phyloP scores from a whole-genome alignment of 1,140 invertebrate species.

The Drosophila nasuta region DNA sequence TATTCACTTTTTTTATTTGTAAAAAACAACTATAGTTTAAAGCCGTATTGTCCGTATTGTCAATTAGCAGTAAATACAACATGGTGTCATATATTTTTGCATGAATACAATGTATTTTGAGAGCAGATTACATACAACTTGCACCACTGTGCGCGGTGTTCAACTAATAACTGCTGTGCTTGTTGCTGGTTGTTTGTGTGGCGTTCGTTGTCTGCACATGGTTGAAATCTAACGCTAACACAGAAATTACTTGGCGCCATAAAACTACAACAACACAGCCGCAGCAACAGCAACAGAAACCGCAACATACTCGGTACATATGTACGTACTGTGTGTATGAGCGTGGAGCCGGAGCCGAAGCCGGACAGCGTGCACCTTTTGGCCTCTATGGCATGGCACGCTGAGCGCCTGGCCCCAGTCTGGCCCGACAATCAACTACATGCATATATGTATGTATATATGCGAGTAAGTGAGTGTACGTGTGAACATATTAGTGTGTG shows the following conservation, averaged over 20 bases:
- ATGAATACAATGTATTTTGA: not conserved
- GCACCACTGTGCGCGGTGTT: slow-evolving; percentile 54
- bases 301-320: slow-evolving; percentile 28
- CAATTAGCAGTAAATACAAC: too few species aligned
- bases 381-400: slow-evolving; percentile 71
- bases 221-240: slow-evolving; percentile 74
- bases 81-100: too few species aligned
- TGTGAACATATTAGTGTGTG: slow-evolving; percentile 32
- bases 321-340: slow-evolving; percentile 11
- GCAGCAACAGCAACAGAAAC: slow-evolving; percentile 24
- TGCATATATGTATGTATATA: not conserved
- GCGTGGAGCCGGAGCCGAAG: slow-evolving; percentile 27
- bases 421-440: slow-evolving; percentile 53
- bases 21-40: too few species aligned
- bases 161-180: slow-evolving; percentile 65
- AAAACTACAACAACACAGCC: slow-evolving; percentile 39
- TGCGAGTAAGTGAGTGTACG: slow-evolving; percentile 18
- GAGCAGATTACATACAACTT: not conserved
- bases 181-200: slow-evolving; percentile 53
- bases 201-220: slow-evolving; percentile 70
- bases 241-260: slow-evolving; percentile 75
- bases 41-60: too few species aligned
- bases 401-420: slow-evolving; percentile 73
- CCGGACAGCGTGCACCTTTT: slow-evolving; percentile 69
- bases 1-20: too few species aligned